Evolutionary conservation across 1,140 invertebrate species (phyloP), one percentile per base, ranked within the genome.

Genomic region (Anadara kagoshimensis): DNA sequence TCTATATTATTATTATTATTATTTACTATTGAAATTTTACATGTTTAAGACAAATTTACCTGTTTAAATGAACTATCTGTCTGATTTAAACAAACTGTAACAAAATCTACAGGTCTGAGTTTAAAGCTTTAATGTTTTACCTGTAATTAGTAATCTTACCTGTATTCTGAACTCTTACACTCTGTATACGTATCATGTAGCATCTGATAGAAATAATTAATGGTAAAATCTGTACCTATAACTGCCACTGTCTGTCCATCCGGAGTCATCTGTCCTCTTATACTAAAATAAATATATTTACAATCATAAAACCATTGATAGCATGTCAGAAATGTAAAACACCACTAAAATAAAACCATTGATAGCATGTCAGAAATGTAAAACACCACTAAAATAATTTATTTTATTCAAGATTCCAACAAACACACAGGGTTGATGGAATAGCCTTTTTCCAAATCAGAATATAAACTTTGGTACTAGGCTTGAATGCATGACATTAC

Each of bases 141-240:
- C 24, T 26, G 24, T 22, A 22, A n/a, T n/a, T n/a, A n/a, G n/a
- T n/a, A n/a, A n/a, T n/a, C n/a, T n/a, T n/a, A n/a, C n/a, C n/a
- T n/a, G 1, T 43, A 22, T 29, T 18, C 41, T 43, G 22, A 29
- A 22, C 54, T 44, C 54, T 11, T 24, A 54, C 29, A 62, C 11
- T 51, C 44, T 51, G 22, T 20, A 11, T 36, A 43, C 7, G 44
- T 45, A 22, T 36, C 22, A 10, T n/a, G n/a, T 11, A 63, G 22
- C 44, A n/a, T 63, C 44, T 63, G 36, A 63, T 63, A 63, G 20
- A 63, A 45, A 43, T 47, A 63, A 8, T 36, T 63, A 24, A 63
- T 44, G 12, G 59, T 63, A 11, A 36, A 44, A 63, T 63, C 59
- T 45, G 59, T 63, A 22, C 59, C 59, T 44, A 47, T 24, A 10